Percentiles rank a stretch among this genome's conserved stretches.
Evolutionary conservation across 2,888 invertebrate species (phyloP).

Genomic region (Diaperis boleti): DNA sequence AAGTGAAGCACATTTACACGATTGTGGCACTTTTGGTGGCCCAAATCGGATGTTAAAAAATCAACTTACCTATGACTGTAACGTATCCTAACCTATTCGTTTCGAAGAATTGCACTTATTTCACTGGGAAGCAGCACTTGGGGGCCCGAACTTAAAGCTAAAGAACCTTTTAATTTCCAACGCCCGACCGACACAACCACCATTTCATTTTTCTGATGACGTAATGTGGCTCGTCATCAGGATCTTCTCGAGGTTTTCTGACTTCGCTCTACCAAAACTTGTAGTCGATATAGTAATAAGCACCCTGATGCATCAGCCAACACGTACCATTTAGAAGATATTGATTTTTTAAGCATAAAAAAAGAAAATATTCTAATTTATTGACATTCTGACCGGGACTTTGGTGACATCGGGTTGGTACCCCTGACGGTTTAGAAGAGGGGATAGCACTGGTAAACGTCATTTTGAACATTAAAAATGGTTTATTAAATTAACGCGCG

Average conservation of each 20-base stretch:
- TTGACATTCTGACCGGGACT: conserved; percentile 9
- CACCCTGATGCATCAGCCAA: no score
- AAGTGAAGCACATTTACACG: not conserved
- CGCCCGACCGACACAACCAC: conserved; percentile 60
- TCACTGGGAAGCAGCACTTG: conserved; percentile 32
- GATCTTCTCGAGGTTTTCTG: no score
- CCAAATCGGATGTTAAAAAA: not conserved
- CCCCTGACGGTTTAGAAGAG: not conserved
- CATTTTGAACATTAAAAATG: not conserved
- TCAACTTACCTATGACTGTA: conserved; percentile 31
- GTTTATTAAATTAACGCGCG: not conserved
- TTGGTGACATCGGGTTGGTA: conserved; percentile 4
- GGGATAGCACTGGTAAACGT: not conserved
- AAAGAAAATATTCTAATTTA: conserved; percentile 1
- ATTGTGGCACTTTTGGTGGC: not conserved
- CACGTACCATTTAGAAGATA: not conserved
- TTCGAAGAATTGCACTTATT: conserved; percentile 39
- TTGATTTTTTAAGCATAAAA: conserved; percentile 13
- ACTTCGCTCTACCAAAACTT: no score
- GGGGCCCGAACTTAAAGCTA: conserved; percentile 21
- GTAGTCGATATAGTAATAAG: not conserved
- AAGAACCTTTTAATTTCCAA: conserved; percentile 53
- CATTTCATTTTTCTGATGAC: conserved; percentile 61
- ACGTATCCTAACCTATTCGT: not conserved
- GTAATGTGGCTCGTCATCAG: conserved; percentile 51